Evolutionary conservation across 2,797 vertebrate species (phyloP).

Genomic region (Chloroceryle inda): DNA sequence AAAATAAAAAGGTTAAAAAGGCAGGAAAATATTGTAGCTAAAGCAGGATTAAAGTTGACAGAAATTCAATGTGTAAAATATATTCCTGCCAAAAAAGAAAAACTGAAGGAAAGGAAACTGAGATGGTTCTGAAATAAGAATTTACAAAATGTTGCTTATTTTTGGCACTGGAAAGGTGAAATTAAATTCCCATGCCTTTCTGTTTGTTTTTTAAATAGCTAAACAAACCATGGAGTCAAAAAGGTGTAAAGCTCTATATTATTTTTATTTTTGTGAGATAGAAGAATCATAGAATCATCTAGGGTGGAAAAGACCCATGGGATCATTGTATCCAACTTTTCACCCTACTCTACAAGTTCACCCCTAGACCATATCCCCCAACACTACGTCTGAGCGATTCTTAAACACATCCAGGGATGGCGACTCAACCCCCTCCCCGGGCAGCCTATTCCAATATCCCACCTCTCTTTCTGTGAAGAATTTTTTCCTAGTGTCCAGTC

Average conservation of each 20-base stretch:
- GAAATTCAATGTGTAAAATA: background rate
- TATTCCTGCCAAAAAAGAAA: background rate
- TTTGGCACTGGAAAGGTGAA: background rate
- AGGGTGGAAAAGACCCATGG: too few relatives aligned
- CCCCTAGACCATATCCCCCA: too few relatives aligned
- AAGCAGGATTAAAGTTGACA: background rate
- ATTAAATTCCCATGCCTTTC: background rate
- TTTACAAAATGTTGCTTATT: background rate
- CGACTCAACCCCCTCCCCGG: too few relatives aligned
- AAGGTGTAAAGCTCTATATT: background rate
- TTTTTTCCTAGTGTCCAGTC: too few relatives aligned
- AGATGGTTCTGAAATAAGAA: background rate
- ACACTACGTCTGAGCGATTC: too few relatives aligned
- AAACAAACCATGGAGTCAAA: background rate
- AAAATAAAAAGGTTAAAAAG: conserved; percentile 27
- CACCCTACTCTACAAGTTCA: too few relatives aligned
- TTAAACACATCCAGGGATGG: too few relatives aligned
- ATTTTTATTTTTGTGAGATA: background rate
- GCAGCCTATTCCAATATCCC: too few relatives aligned
- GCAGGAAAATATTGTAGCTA: background rate
- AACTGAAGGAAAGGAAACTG: background rate
- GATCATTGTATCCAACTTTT: too few relatives aligned
- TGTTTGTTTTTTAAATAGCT: too few relatives aligned
- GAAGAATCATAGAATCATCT: background rate
- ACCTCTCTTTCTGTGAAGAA: too few relatives aligned